phyloP scores from a whole-genome alignment of 2,797 vertebrate species.

The Spinus pinus region DNA sequence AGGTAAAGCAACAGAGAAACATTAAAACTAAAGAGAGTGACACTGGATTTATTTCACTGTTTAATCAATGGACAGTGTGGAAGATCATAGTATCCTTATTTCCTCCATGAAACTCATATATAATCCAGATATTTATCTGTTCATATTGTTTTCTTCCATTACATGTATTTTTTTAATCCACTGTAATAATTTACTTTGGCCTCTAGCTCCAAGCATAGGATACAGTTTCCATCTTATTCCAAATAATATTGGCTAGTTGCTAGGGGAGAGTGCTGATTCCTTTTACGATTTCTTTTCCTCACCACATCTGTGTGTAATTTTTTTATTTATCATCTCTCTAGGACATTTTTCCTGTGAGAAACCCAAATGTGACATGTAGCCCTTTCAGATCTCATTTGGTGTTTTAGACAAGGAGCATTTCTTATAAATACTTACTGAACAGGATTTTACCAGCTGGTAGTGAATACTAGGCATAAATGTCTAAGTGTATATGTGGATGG shows the following conservation, averaged over 20 bases:
- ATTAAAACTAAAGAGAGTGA: neutral
- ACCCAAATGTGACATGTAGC: neutral
- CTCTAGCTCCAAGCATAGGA: neutral
- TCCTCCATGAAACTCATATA: neutral
- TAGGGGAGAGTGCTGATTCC: slow-evolving; percentile 8
- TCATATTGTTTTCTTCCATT: slow-evolving; percentile 21
- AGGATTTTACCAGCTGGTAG: slow-evolving; percentile 1
- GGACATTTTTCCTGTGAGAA: slow-evolving; percentile 37
- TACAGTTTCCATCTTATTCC: slow-evolving; percentile 1
- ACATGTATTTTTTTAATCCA: slow-evolving; percentile 14
- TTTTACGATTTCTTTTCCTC: slow-evolving; percentile 4
- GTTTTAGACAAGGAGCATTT: slow-evolving; percentile 46
- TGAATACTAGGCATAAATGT: neutral
- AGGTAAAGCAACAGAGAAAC: neutral
- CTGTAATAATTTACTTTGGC: slow-evolving; percentile 46
- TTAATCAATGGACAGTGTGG: neutral
- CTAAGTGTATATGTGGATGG: neutral
- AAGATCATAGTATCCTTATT: neutral
- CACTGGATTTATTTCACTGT: neutral
- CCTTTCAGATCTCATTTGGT: slow-evolving; percentile 30
- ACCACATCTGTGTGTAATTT: slow-evolving; percentile 23
- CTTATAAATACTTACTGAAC: slow-evolving; percentile 55
- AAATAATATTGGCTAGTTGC: slow-evolving; percentile 54
- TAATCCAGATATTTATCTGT: neutral
- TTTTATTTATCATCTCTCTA: slow-evolving; percentile 47